Conservation (phyloP, 2,888 invertebrate genomes). For the Rhyacophila evoluta region DNA sequence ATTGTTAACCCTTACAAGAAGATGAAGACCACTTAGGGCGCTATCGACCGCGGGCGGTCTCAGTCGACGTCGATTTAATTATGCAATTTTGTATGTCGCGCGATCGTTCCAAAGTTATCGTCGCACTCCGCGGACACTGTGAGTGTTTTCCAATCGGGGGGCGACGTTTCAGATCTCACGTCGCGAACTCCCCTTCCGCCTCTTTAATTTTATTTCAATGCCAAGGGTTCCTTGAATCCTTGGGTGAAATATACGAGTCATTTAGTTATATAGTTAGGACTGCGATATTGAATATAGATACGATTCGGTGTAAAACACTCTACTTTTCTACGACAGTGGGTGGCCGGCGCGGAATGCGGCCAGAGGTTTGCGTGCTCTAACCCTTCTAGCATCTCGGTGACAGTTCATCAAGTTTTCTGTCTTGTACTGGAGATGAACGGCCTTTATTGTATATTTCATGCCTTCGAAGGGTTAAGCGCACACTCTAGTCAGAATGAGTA, state of each 20-base stretch:
- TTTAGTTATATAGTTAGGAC: slow-evolving; percentile 12
- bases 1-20: slow-evolving; percentile 87
- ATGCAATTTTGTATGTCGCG: background rate
- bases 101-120: slow-evolving; percentile 22
- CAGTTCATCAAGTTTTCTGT: too few species aligned
- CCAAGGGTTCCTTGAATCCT: background rate
- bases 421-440: too few species aligned
- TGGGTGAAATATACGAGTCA: background rate
- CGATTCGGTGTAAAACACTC: slow-evolving; percentile 14
- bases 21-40: slow-evolving; percentile 84
- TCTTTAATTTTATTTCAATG: background rate
- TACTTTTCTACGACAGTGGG: background rate
- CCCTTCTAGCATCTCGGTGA: too few species aligned
- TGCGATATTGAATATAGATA: slow-evolving; percentile 22
- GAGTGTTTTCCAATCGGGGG: background rate
- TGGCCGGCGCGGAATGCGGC: slow-evolving; percentile 27
- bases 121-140: background rate
- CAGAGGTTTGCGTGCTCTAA: background rate
- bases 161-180: slow-evolving; percentile 4
- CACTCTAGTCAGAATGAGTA: slow-evolving; percentile 47
- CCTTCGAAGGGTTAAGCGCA: slow-evolving; percentile 23
- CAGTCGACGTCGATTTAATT: background rate
- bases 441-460: too few species aligned
- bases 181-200: slow-evolving; percentile 2
- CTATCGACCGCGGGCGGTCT: background rate